Conservation (phyloP, 2,113 vertebrate species). For the Pygoscelis antarcticus region DNA sequence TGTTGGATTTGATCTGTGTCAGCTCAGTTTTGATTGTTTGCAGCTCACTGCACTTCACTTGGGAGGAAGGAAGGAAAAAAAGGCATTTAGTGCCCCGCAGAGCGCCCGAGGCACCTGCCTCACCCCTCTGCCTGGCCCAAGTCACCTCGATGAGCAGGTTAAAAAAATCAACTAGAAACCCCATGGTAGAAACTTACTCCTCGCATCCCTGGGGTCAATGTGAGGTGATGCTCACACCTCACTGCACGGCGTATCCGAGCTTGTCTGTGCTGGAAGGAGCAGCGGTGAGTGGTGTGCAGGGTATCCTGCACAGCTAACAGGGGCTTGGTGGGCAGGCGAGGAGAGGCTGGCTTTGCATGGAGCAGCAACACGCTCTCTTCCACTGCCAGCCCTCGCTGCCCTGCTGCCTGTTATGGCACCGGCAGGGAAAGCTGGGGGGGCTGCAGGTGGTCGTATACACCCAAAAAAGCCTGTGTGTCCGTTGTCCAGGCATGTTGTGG, state of each 20-base stretch:
- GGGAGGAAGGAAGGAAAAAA: background rate
- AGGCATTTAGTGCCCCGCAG: background rate
- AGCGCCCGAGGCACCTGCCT: accelerated
- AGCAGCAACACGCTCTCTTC: background rate
- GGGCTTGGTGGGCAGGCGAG: background rate
- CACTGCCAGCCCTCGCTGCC: background rate
- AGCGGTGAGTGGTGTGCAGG: accelerated
- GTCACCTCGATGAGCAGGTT: background rate
- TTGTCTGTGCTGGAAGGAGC: background rate
- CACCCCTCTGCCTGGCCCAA: background rate
- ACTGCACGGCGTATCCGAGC: accelerated
- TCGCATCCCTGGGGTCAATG: accelerated
- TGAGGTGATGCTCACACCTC: background rate
- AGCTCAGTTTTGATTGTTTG: conserved; percentile 92
- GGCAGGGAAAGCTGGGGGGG: background rate
- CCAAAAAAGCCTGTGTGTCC: accelerated
- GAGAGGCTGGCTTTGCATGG: background rate
- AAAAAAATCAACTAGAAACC: background rate
- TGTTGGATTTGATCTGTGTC: conserved; percentile 94
- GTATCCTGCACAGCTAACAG: background rate
- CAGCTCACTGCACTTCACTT: conserved; percentile 88
- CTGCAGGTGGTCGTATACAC: accelerated
- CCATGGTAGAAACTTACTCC: accelerated
- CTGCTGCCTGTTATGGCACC: accelerated
- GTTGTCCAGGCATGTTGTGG: accelerated